A percentile compares a stretch with the other conserved stretches of the same genome.
phyloP scores from a whole-genome alignment of 1,140 invertebrate species.

The Armadillidium nasatum region DNA sequence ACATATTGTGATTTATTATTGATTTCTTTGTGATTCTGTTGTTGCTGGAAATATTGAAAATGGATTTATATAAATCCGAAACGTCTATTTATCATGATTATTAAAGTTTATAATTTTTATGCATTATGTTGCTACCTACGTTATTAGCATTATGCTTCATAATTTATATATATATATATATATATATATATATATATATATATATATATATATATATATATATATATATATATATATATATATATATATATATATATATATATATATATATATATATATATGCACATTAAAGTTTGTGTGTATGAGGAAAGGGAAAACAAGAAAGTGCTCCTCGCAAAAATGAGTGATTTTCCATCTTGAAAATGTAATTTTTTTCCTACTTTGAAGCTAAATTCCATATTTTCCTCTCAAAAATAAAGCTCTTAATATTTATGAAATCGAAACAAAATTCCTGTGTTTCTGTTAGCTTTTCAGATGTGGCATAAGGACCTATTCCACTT shows the following conservation, averaged over 20 bases:
- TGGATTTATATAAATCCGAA: too few relatives aligned
- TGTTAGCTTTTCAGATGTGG: background rate
- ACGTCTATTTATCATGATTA: too few relatives aligned
- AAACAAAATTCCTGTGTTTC: constrained; percentile 11
- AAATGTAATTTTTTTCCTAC: background rate
- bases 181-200: background rate
- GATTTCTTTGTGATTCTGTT: too few relatives aligned
- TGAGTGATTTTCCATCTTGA: background rate
- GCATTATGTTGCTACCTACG: too few relatives aligned
- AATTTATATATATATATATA: too few relatives aligned
- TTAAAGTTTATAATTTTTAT: too few relatives aligned
- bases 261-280: background rate
- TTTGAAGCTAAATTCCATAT: constrained; percentile 2
- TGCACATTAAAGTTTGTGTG: background rate
- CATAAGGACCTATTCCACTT: background rate
- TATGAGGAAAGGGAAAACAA: background rate
- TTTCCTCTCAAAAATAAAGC: background rate
- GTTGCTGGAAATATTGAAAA: too few relatives aligned
- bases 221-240: background rate
- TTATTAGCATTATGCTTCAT: too few relatives aligned
- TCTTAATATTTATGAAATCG: constrained; percentile 10
- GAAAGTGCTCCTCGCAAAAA: background rate
- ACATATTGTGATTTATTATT: too few relatives aligned
- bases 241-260: constrained; percentile 7
- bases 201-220: background rate